phyloP scores from a whole-genome alignment of 2,797 vertebrate species.

The Acridotheres tristis region DNA sequence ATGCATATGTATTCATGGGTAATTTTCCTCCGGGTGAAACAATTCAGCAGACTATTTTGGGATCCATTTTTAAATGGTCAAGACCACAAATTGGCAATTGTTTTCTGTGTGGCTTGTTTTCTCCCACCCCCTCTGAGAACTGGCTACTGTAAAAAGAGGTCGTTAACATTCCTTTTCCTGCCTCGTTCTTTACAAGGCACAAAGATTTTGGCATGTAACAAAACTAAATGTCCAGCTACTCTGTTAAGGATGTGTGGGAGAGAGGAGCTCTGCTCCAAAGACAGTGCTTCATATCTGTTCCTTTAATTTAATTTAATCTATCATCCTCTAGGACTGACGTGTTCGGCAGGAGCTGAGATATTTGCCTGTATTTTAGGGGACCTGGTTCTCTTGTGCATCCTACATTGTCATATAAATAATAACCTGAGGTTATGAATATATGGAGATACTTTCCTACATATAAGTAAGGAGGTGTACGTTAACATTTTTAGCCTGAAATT shows the following conservation, averaged over 20 bases:
- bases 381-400: not conserved
- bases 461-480: not conserved
- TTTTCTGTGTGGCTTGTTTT: slow-evolving; percentile 42
- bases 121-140: slow-evolving; percentile 16
- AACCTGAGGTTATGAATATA: slow-evolving; percentile 29
- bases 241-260: not conserved
- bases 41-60: slow-evolving; percentile 62
- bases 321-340: not conserved
- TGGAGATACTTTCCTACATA: not conserved
- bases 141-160: slow-evolving; percentile 28
- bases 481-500: slow-evolving; percentile 34
- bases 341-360: not conserved
- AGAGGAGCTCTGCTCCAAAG: not conserved
- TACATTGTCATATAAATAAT: slow-evolving; percentile 38
- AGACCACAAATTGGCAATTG: slow-evolving; percentile 57
- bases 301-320: not conserved
- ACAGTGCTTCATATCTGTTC: not conserved
- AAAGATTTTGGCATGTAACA: not conserved
- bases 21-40: slow-evolving; percentile 57
- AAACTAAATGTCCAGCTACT: not conserved
- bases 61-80: slow-evolving; percentile 58
- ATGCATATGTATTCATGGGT: slow-evolving; percentile 53
- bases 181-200: not conserved
- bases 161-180: not conserved
- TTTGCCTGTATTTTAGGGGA: not conserved